Evolutionary conservation across 2,888 invertebrate genomes (phyloP).

Genomic region (Tubulanus polymorphus): DNA sequence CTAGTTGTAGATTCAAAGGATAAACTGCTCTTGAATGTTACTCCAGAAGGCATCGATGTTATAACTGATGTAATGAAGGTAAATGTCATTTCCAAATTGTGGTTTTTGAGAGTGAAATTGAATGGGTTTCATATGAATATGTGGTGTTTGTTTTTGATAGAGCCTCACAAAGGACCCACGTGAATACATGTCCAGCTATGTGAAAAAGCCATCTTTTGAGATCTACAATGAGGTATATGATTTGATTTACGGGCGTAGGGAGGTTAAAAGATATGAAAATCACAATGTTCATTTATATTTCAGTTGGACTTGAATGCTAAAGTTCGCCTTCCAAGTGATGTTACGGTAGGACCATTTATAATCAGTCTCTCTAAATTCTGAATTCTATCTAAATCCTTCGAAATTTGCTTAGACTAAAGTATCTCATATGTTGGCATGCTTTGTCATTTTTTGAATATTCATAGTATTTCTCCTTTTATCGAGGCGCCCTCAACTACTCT

Average conservation of each 20-base stretch:
- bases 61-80: conserved; percentile 55
- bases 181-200: background rate
- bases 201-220: conserved; percentile 33
- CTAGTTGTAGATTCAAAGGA: conserved; percentile 67
- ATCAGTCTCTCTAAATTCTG: too few relatives aligned
- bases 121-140: background rate
- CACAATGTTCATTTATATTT: conserved; percentile 14
- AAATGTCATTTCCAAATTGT: conserved; percentile 1
- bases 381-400: too few relatives aligned
- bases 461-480: too few relatives aligned
- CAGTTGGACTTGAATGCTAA: conserved; percentile 37
- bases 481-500: too few relatives aligned
- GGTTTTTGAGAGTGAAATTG: background rate
- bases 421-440: too few relatives aligned
- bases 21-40: conserved; percentile 65
- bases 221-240: conserved; percentile 43
- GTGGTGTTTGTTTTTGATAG: background rate
- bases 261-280: background rate
- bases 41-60: conserved; percentile 64
- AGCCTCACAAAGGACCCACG: background rate
- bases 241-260: too few relatives aligned
- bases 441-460: too few relatives aligned
- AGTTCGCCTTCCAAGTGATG: conserved; percentile 32
- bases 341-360: too few relatives aligned
- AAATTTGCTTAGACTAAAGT: too few relatives aligned